These are phyloP conservation scores for Phrynosoma platyrhinos DNA, from an alignment of 2,113 vertebrate genomes.

Conservation along the genomic window DNA sequence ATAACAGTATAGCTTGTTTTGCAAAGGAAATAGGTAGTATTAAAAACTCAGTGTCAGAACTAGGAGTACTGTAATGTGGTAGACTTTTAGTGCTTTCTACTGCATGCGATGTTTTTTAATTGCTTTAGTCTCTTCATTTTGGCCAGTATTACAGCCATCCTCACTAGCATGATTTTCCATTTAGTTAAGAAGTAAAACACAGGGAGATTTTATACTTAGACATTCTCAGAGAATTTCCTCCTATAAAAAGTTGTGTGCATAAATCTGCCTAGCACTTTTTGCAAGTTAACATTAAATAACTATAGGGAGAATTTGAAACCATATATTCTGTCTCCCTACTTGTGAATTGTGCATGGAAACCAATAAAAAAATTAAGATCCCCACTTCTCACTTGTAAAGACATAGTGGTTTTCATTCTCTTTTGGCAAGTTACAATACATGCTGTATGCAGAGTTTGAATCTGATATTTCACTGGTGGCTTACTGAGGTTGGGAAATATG, in stretches of 20 bases:
- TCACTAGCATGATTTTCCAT: slow-evolving; percentile 25
- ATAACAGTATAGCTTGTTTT: slow-evolving; percentile 3
- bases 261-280: slow-evolving; percentile 15
- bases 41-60: slow-evolving; percentile 3
- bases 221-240: slow-evolving; percentile 34
- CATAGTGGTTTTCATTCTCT: not conserved
- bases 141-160: slow-evolving; percentile 10
- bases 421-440: not conserved
- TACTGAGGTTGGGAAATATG: not conserved
- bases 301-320: not conserved
- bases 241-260: not conserved
- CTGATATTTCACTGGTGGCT: not conserved
- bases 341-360: slow-evolving; percentile 36
- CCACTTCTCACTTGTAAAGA: not conserved
- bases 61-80: not conserved
- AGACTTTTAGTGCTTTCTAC: slow-evolving; percentile 1
- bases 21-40: slow-evolving; percentile 28
- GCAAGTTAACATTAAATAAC: slow-evolving; percentile 20
- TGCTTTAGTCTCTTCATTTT: slow-evolving; percentile 20
- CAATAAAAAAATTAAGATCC: slow-evolving; percentile 3
- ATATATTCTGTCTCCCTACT: not conserved
- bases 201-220: slow-evolving; percentile 17
- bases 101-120: slow-evolving; percentile 16
- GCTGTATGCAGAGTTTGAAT: not conserved
- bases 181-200: slow-evolving; percentile 17